A percentile compares a stretch with the other conserved stretches of the same genome.
Evolutionary conservation across 1,140 invertebrate species (phyloP).

Genomic region (Centruroides sculpturatus): DNA sequence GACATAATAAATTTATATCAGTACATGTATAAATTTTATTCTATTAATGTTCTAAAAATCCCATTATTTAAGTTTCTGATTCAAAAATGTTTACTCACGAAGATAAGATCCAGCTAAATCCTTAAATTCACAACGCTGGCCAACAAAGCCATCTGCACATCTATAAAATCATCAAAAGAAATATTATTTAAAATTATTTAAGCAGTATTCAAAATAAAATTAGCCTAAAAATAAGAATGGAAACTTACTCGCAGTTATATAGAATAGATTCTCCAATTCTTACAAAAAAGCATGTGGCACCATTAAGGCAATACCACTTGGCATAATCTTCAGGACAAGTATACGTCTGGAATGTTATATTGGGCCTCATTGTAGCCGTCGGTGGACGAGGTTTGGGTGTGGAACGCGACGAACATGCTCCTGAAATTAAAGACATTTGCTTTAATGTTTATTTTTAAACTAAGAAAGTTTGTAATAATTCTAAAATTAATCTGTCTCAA

Average conservation of each 20-base stretch:
- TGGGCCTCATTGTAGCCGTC: slow-evolving; percentile 52
- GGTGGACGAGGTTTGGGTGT: slow-evolving; percentile 43
- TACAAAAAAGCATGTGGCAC: slow-evolving; percentile 81
- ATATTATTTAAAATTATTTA: no score
- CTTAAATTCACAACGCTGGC: slow-evolving; percentile 78
- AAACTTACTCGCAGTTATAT: slow-evolving; percentile 64
- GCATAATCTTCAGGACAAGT: slow-evolving; percentile 76
- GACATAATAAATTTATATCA: no score
- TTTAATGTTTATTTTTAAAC: no score
- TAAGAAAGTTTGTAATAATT: no score
- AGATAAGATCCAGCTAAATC: slow-evolving; percentile 87
- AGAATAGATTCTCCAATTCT: slow-evolving; percentile 78
- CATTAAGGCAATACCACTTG: slow-evolving; percentile 84
- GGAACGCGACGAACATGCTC: slow-evolving; percentile 67
- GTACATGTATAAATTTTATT: no score
- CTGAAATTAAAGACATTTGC: slow-evolving; percentile 26
- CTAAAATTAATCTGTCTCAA: no score
- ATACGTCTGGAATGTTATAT: slow-evolving; percentile 87
- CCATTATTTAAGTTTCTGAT: no score
- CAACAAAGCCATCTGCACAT: slow-evolving; percentile 77
- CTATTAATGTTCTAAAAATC: no score
- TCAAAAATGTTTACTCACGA: slow-evolving; percentile 41
- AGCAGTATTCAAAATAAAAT: no score
- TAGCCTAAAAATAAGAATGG: not conserved
- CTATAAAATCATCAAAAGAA: slow-evolving; percentile 1